phyloP scores from a whole-genome alignment of 2,797 vertebrate species.

The Rhinoraja longicauda region DNA sequence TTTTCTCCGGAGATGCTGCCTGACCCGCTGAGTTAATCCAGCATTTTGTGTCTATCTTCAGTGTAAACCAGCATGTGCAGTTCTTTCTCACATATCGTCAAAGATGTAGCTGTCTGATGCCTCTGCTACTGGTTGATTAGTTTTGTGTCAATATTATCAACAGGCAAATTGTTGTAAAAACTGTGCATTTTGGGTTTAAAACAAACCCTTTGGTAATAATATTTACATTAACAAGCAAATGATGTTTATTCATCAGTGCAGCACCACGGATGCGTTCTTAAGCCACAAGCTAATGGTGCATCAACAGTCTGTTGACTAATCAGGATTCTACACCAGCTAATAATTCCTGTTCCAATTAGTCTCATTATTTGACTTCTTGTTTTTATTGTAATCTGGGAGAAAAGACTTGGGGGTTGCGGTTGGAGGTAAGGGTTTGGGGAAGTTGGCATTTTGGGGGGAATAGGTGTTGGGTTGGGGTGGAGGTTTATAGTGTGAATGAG shows the following conservation, averaged over 20 bases:
- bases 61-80: no score
- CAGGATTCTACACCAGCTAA: background rate
- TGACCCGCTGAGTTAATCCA: no score
- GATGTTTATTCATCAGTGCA: background rate
- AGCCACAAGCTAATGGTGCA: background rate
- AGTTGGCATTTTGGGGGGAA: background rate
- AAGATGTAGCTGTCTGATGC: background rate
- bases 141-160: background rate
- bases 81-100: no score
- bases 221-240: background rate
- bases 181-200: background rate
- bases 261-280: background rate
- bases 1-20: no score
- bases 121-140: background rate
- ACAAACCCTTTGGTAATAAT: background rate
- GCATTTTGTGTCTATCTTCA: no score
- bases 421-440: no score
- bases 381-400: no score
- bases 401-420: no score
- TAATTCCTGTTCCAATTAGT: background rate
- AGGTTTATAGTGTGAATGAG: background rate
- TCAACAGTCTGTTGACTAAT: background rate
- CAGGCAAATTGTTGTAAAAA: background rate
- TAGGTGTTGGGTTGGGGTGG: background rate
- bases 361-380: no score